Percentiles rank a stretch among this genome's conserved stretches.
Evolutionary conservation across 1,140 invertebrate species (phyloP).

Genomic region (Rhopalosiphum padi): DNA sequence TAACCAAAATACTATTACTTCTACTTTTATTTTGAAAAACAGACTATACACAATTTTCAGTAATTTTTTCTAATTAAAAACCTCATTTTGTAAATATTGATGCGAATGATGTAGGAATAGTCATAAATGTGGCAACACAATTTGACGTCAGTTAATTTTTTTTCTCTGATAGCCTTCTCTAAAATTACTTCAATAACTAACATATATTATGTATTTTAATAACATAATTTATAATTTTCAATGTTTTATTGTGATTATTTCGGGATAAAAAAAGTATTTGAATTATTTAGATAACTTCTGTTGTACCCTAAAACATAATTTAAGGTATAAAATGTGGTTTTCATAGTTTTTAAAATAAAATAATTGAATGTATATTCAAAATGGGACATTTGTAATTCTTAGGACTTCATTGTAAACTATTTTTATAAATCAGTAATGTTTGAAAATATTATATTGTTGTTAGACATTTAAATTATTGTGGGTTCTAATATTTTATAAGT

Average conservation of each 20-base stretch:
- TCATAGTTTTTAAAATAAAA: neutral
- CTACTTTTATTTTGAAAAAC: neutral
- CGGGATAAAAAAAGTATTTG: neutral
- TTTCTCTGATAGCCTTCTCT: too few relatives aligned
- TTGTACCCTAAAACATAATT: neutral
- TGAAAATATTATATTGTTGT: too few relatives aligned
- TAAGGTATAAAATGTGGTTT: neutral
- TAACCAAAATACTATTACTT: too few relatives aligned
- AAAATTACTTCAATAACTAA: neutral
- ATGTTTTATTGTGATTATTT: neutral
- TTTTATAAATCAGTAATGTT: too few relatives aligned
- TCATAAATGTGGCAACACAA: too few relatives aligned
- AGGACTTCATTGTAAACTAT: neutral
- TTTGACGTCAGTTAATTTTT: too few relatives aligned
- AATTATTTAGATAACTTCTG: neutral
- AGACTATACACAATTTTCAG: neutral
- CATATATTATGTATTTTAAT: neutral
- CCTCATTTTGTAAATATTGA: neutral
- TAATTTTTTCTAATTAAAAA: neutral
- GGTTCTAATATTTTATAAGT: neutral
- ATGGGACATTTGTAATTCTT: neutral
- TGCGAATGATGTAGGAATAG: neutral
- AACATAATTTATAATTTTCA: neutral
- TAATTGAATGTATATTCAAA: neutral
- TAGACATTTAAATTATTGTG: neutral